Conservation (phyloP, 2,113 vertebrate species). For the Uria lomvia region DNA sequence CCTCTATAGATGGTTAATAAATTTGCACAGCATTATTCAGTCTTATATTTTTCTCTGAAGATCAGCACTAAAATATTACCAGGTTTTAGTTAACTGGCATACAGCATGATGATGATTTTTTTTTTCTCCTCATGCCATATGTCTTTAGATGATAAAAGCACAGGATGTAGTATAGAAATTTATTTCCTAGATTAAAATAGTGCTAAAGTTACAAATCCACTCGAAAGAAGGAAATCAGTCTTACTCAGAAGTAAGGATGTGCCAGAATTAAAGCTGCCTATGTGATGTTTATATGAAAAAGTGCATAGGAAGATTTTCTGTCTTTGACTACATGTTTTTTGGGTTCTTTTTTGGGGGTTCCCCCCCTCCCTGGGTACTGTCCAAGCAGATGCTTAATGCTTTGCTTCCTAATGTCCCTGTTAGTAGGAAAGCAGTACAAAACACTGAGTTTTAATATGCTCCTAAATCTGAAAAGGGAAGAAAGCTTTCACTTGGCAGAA, state of each 20-base stretch:
- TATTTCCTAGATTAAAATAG: neutral
- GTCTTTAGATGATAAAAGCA: neutral
- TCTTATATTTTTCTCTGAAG: neutral
- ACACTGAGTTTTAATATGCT: neutral
- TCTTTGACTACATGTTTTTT: fast-evolving
- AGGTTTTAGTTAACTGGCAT: neutral
- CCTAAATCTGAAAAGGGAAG: neutral
- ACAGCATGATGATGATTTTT: neutral
- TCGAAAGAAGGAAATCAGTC: neutral
- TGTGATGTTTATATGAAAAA: neutral
- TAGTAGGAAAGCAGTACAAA: neutral
- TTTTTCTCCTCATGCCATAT: neutral
- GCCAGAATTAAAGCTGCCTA: neutral
- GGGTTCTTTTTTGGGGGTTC: too few relatives aligned
- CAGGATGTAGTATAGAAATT: neutral
- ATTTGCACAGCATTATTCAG: neutral
- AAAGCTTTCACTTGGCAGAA: neutral
- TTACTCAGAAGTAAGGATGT: neutral
- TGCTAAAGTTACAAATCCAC: neutral
- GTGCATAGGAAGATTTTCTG: neutral
- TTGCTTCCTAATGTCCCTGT: neutral
- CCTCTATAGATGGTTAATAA: neutral
- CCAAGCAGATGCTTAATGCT: neutral
- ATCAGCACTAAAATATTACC: neutral
- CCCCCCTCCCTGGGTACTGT: fast-evolving